Conservation (phyloP, 2,888 invertebrate species). For the Drosophila monieri region DNA sequence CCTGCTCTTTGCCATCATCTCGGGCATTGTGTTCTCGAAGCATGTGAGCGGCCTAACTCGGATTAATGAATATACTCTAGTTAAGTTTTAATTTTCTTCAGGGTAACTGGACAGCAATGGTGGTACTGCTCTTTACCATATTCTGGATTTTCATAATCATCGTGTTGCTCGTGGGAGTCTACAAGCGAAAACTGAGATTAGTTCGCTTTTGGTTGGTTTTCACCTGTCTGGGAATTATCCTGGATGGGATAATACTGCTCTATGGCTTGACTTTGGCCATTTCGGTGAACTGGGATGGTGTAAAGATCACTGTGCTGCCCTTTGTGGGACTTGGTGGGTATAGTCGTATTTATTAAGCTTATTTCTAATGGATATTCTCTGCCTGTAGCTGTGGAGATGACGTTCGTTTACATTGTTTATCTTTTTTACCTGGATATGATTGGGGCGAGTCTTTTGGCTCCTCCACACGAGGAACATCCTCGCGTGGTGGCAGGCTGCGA, state of each 20-base stretch:
- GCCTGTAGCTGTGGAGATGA: conserved; percentile 66
- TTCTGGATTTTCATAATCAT: conserved; percentile 59
- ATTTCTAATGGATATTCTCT: rapidly evolving
- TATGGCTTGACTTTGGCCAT: conserved; percentile 64
- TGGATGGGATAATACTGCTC: conserved; percentile 57
- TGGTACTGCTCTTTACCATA: conserved; percentile 53
- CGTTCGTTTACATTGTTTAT: conserved; percentile 67
- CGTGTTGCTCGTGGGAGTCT: conserved; percentile 49
- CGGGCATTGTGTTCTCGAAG: conserved; percentile 49
- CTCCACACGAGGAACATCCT: background rate
- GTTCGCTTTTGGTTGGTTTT: conserved; percentile 65
- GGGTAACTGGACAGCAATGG: conserved; percentile 56
- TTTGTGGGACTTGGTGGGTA: conserved; percentile 61
- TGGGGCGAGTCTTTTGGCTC: background rate
- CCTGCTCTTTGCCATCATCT: conserved; percentile 62
- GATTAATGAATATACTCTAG: too few relatives aligned
- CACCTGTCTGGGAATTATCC: conserved; percentile 64
- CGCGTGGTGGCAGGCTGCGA: background rate
- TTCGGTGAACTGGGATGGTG: conserved; percentile 59
- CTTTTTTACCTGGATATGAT: conserved; percentile 57
- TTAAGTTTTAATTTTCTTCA: conserved; percentile 7
- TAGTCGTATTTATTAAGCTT: rapidly evolving
- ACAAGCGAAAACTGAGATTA: conserved; percentile 33
- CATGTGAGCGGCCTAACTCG: conserved; percentile 52
- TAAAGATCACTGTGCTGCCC: conserved; percentile 57